These are phyloP conservation scores for Anguilla megastoma DNA, from an alignment of 2,797 vertebrate species.

Conservation along the genomic window DNA sequence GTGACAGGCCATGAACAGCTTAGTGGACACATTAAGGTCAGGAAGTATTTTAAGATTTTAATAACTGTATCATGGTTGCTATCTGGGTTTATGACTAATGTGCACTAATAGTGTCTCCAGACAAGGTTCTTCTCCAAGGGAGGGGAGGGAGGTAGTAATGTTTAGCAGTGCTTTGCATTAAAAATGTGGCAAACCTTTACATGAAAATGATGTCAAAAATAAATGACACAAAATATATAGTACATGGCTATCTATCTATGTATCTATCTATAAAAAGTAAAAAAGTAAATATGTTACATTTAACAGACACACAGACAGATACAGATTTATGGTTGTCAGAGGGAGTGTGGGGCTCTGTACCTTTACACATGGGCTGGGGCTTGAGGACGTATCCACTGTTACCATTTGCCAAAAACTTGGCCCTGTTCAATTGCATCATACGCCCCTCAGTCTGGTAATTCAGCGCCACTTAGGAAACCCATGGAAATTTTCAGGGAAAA, in stretches of 20 bases:
- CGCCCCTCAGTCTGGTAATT: conserved; percentile 98
- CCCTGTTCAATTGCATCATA: conserved; percentile 96
- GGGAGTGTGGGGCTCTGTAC: conserved; percentile 57
- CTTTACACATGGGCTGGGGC: conserved; percentile 95
- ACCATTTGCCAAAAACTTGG: conserved; percentile 95
- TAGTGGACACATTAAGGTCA: conserved; percentile 18
- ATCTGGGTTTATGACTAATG: conserved; percentile 11
- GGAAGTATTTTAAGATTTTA: conserved; percentile 14
- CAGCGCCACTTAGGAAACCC: conserved; percentile 81
- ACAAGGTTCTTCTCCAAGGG: neutral
- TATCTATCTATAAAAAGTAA: neutral
- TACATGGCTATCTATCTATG: neutral
- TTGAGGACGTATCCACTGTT: conserved; percentile 94
- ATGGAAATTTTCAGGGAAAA: conserved; percentile 25
- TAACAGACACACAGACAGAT: neutral
- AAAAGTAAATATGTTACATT: neutral
- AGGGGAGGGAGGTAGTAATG: neutral
- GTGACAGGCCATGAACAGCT: neutral
- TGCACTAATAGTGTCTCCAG: conserved; percentile 17
- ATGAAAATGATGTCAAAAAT: neutral
- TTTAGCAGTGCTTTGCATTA: neutral
- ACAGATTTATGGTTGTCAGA: neutral
- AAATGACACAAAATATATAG: neutral
- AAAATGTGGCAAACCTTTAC: neutral
- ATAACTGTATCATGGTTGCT: conserved; percentile 11